Evolutionary conservation across 1,140 invertebrate species (phyloP), one percentile per base, ranked within the genome.

Genomic region (Mactra quadrangularis): DNA sequence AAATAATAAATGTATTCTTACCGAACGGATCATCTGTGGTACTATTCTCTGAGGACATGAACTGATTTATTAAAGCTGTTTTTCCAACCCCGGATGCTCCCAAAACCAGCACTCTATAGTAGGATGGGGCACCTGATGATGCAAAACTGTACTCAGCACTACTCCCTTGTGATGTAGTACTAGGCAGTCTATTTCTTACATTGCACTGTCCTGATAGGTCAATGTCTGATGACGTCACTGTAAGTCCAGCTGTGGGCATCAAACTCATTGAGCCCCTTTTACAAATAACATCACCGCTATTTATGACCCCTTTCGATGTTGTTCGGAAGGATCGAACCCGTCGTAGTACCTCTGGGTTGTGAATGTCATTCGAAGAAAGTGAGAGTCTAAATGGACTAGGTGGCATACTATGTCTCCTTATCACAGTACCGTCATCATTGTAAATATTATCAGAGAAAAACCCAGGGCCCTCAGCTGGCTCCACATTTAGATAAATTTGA

Each of bases 31-130:
- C 76, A 29, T 68, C 47, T 25, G 27, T 79, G n/a, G 25, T 45
- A 35, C 45, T 70, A 31, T 79, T 79, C 87, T 98, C 97, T 55
- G 97, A 97, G 3, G 97, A 98, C 96, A 98, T 97, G 90, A 98
- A 98, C 91, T 98, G 97, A 0, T 96, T 96, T 0, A 97, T 96
- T 2, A 98, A 93, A 0, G 97, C 96, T 0, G 97, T 97, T 93
- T 98, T 98, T 2, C 97, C 97, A 33, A 98, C 97, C 1, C 96
- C 97, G 0, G 96, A 95, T 85, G 97, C 96, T 0, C 97, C 97
- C 25, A 98, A 93, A 94, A 98, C 94, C 0, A 97, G 96, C 13
- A 98, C 96, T 25, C 96, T 94, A 91, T 97, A 96, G 89, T 90
- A 90, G 0, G 88, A 86, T 13, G 87, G 85, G 3, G 86, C 84